These are phyloP conservation scores for Aporophyla lueneburgensis DNA, from an alignment of 2,888 invertebrate genomes.

Conservation along the genomic window DNA sequence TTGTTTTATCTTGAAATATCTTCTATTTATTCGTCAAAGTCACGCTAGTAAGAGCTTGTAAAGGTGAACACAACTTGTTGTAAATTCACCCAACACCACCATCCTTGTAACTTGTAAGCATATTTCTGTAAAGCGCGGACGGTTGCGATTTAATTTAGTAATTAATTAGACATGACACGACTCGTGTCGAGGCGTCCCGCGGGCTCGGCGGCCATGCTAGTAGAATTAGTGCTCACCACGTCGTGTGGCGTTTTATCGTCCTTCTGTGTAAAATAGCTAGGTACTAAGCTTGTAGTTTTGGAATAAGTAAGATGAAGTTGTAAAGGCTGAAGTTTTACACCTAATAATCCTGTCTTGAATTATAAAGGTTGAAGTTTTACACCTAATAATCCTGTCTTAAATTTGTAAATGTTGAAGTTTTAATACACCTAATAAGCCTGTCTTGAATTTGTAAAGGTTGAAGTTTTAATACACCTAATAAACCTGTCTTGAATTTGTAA, in stretches of 20 bases:
- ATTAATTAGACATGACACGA: conserved; percentile 59
- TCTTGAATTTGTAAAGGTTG: background rate
- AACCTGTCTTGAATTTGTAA: background rate
- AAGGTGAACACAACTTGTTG: background rate
- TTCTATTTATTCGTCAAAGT: background rate
- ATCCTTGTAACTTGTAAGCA: conserved; percentile 15
- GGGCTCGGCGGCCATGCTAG: conserved; percentile 16
- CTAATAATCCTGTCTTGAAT: too few relatives aligned
- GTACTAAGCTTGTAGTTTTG: background rate
- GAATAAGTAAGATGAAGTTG: background rate
- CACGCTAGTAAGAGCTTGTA: background rate
- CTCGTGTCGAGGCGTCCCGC: conserved; percentile 36
- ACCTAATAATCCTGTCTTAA: too few relatives aligned
- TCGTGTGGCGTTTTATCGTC: conserved; percentile 18
- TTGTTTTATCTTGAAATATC: background rate
- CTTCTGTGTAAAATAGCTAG: background rate
- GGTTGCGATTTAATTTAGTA: conserved; percentile 43
- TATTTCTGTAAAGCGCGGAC: conserved; percentile 29
- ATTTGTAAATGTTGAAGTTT: background rate
- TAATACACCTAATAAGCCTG: too few relatives aligned
- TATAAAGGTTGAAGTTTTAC: background rate
- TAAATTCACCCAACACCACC: conserved; percentile 8
- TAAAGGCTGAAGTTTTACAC: background rate
- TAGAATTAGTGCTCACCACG: conserved; percentile 23
- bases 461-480: background rate